Evolutionary conservation across 2,888 invertebrate species (phyloP), one percentile per base, ranked within the genome.

Genomic region (Elaeidobius kamerunicus): DNA sequence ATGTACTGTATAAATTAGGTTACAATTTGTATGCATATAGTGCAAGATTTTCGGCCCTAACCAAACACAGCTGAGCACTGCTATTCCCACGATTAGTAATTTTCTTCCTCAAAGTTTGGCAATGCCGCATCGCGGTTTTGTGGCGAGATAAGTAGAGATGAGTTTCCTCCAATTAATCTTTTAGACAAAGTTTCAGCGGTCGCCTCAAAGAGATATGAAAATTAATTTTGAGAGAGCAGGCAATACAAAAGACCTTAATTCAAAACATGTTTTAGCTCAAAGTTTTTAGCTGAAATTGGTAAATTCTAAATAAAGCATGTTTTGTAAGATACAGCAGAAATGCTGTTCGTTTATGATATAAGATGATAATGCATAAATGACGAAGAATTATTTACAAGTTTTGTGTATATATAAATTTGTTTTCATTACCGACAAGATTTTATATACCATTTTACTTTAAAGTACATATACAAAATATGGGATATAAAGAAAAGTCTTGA

Each of bases 141-240:
- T 23, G 44, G 54, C 52, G 46, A 62, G 63, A 64, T 64, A 63
- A 63, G 62, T 60, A 50, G 56, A 46, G 55, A 59, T 55, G 60
- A 58, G 63, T 60, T 60, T 61, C 55, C 50, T 58, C 61, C 65
- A 65, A 65, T 65, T 65, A 65, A 65, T 65, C 65, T 65, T 60
- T 61, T 56, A 58, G 59, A 52, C 57, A 62, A 61, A 65, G 62
- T 65, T 59, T 65, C 55, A 50, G 62, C 55, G 59, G 52, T 57
- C 58, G 60, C 52, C 58, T 62, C 61, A 63, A 65, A 62, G 64
- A 65, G 64, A 65, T 65, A 65, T 62, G 63, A 63, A 64, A 64
- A 63, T 64, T 64, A 64, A 64, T 64, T 64, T 64, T 63, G 60
- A 61, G 56, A 63, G 57, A 53, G 48, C 19, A 11, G 12, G 36